Base-by-base conservation (phyloP, 1,140 invertebrate species). In the Zaprionus ghesquierei region DNA sequence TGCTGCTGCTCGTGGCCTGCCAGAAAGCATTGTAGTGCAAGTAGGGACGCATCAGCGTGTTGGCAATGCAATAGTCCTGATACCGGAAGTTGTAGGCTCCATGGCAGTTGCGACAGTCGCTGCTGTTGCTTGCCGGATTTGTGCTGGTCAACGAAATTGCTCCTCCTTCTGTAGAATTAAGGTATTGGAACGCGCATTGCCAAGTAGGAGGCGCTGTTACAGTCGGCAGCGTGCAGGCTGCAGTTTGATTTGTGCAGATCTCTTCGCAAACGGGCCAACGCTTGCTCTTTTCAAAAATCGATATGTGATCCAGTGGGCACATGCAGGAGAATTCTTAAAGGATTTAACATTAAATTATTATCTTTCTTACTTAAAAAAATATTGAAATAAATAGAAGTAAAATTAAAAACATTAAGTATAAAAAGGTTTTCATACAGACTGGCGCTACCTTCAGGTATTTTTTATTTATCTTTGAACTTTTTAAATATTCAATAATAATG, bases 21-120 rank as follows among this genome's bases (percentile, higher is more conserved):
- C 80, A 87, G 49, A 82, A 90, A n/a, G 85, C 65, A 27, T 91
- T 91, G 49, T 91, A 92, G 55, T 90, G 81, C 12, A 90, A 20
- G 68, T 86, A 92, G 0, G 90, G 82, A 4, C 87, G 90, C 10
- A 92, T 44, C 29, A 92, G 50, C 0, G 54, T n/a, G 55, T 81
- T 90, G 27, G 75, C 80, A 9, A 92, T 68, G n/a, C 91, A 92
- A 56, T 87, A 92, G 20, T 77, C 75, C 53, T 87, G 69, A 53
- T 91, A 92, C 1, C 59, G 77, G 15, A 79, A 92, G 31, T 92
- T 92, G 25, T 89, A 76, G 0, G 44, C 58, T 25, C 53, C 38
- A 74, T 92, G 75, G 35, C 90, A 92, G 18, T 54, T 70, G 0
- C 59, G 62, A 8, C 89, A 85, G n/a, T 82, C 84, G 51, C 76